phyloP scores from a whole-genome alignment of 1,140 invertebrate species.

The Tigriopus japonicus region DNA sequence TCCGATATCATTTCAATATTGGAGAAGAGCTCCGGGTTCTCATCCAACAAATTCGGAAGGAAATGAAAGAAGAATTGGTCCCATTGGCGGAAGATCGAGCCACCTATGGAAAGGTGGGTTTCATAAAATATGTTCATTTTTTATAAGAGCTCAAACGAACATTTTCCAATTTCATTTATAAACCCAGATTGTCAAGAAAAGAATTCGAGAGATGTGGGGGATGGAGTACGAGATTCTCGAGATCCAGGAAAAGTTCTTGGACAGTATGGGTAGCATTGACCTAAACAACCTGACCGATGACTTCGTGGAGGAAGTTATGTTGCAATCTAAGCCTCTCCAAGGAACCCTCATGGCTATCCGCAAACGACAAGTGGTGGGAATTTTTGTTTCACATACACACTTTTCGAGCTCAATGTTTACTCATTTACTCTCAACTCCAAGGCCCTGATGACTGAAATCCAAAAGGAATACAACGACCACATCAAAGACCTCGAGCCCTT shows the following conservation, averaged over 20 bases:
- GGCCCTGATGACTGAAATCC: conserved; percentile 4
- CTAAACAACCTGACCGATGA: conserved; percentile 12
- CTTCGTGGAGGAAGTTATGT: conserved; percentile 14
- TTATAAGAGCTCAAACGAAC: too few species aligned
- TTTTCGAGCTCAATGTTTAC: not conserved
- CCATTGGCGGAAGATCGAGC: conserved; percentile 13
- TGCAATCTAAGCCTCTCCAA: conserved; percentile 13
- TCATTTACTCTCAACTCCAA: not conserved
- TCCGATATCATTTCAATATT: conserved; percentile 9
- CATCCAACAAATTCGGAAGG: conserved; percentile 12
- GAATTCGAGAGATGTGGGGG: conserved; percentile 10
- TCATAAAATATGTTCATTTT: not conserved
- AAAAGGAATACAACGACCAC: conserved; percentile 3
- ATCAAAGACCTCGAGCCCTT: conserved; percentile 16
- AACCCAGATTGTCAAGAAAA: not conserved
- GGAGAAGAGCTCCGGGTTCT: conserved; percentile 7
- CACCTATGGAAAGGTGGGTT: conserved; percentile 5
- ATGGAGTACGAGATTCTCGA: conserved; percentile 13
- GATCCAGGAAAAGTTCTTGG: conserved; percentile 7
- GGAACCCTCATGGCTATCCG: conserved; percentile 4
- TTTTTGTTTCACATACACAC: not conserved
- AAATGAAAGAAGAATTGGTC: conserved; percentile 13
- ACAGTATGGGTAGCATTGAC: conserved; percentile 11
- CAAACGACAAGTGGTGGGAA: conserved; percentile 4
- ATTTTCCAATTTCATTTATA: not conserved